Evolutionary conservation across 1,140 invertebrate genomes (phyloP), one percentile per base, ranked within the genome.

Genomic region (Ephestia elutella): DNA sequence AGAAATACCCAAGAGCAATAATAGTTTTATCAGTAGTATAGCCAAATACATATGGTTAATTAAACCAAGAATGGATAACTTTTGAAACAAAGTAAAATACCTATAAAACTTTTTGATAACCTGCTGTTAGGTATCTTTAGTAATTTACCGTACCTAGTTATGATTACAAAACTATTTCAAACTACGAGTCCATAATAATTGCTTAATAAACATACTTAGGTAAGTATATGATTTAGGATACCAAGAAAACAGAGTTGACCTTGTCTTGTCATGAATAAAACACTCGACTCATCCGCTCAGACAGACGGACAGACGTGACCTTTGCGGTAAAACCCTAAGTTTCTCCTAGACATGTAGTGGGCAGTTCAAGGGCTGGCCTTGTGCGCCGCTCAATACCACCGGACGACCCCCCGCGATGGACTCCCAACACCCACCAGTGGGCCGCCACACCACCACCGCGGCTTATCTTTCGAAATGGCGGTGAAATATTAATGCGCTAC

Each of bases 291-390:
- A 63, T 65, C 61, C 25, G 7, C 30, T 32, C 1, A 32, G 30
- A 32, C 30, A 63, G 30, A 49, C 32, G 54, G 56, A 38, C 60
- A 28, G 25, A 28, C 25, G 57, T 63, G 70, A 73, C 76, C 77
- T 78, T 78, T 75, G 66, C 57, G 51, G 48, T 49, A 48, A 44
- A 50, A 57, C 48, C 49, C 59, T 51, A 35, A 35, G 32, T 35
- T 35, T 35, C 9, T 77, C 71, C 73, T 77, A 80, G 73, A 73
- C 73, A 70, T 56, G 54, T 57, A 56, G 72, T 60, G 56, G 20
- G 59, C 66, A 78, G 82, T 84, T 80, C 85, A 85, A 81, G 84
- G 54, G 70, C 64, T 54, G 73, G 74, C 83, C 83, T 86, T 86
- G 78, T 54, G 58, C 48, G 57, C 60, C 78, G 80, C 68, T 83